Conservation (phyloP, 2,113 vertebrate species). For the Phoenicopterus ruber region DNA sequence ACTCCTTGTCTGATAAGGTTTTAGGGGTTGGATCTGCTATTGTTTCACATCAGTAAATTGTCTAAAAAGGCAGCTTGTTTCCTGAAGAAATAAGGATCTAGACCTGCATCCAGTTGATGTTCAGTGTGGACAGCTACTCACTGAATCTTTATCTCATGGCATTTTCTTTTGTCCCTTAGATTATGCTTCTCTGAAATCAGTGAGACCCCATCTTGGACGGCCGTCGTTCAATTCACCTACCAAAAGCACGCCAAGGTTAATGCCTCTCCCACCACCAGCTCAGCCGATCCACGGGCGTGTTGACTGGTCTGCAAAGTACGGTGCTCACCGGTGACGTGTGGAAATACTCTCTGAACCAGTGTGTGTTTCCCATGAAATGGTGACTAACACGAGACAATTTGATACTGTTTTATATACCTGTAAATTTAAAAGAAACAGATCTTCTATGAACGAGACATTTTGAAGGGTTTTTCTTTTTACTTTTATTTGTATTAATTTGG, state of each 20-base stretch:
- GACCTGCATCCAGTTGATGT: neutral
- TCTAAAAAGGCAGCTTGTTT: neutral
- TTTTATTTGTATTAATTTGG: slow-evolving; percentile 66
- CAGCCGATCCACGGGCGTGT: slow-evolving; percentile 85
- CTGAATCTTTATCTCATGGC: neutral
- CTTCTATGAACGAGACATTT: slow-evolving; percentile 47
- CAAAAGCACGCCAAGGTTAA: slow-evolving; percentile 75
- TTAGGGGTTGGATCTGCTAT: neutral
- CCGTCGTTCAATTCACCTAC: slow-evolving; percentile 75
- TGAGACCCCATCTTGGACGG: slow-evolving; percentile 73
- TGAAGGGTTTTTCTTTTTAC: slow-evolving; percentile 30
- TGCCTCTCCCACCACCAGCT: slow-evolving; percentile 72
- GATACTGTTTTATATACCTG: neutral
- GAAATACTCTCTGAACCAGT: neutral
- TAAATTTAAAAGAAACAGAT: neutral
- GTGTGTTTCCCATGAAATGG: neutral
- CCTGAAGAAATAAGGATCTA: neutral
- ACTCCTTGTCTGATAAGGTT: neutral
- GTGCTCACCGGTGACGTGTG: slow-evolving; percentile 73
- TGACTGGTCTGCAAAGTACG: slow-evolving; percentile 92
- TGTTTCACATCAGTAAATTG: neutral
- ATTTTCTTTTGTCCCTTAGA: slow-evolving; percentile 68
- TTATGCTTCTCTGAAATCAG: slow-evolving; percentile 85
- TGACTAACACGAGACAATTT: neutral
- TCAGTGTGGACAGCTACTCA: neutral